phyloP scores from a whole-genome alignment of 2,113 vertebrate species.

The Leucoraja erinaceus region DNA sequence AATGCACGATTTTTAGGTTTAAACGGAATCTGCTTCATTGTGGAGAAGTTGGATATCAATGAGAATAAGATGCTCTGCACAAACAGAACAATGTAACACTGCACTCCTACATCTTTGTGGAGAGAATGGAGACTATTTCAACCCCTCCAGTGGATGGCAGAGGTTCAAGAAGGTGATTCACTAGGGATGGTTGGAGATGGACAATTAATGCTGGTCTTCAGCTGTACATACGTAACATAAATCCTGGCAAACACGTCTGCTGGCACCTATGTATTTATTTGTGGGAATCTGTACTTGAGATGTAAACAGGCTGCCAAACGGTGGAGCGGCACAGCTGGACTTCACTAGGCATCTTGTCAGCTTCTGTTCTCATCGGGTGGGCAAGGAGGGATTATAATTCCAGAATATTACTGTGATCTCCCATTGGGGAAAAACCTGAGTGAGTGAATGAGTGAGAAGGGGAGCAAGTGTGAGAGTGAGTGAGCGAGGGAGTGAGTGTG shows the following conservation, averaged over 20 bases:
- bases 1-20: background rate
- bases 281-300: background rate
- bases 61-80: background rate
- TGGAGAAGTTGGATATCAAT: background rate
- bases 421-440: background rate
- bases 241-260: no score
- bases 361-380: background rate
- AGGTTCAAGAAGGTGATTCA: no score
- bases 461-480: no score
- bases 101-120: background rate
- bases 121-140: background rate
- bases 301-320: background rate
- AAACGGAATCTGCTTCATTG: background rate
- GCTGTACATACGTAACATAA: no score
- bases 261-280: background rate
- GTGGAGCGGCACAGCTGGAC: background rate
- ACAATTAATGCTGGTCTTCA: no score
- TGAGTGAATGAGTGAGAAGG: no score
- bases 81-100: background rate
- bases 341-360: background rate
- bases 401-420: background rate
- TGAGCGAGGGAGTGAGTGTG: no score
- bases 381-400: background rate
- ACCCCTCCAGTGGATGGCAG: background rate
- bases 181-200: no score